Percentiles rank a stretch among this genome's conserved stretches.
Evolutionary conservation across 2,797 vertebrate genomes (phyloP).

Genomic region (Menidia menidia): DNA sequence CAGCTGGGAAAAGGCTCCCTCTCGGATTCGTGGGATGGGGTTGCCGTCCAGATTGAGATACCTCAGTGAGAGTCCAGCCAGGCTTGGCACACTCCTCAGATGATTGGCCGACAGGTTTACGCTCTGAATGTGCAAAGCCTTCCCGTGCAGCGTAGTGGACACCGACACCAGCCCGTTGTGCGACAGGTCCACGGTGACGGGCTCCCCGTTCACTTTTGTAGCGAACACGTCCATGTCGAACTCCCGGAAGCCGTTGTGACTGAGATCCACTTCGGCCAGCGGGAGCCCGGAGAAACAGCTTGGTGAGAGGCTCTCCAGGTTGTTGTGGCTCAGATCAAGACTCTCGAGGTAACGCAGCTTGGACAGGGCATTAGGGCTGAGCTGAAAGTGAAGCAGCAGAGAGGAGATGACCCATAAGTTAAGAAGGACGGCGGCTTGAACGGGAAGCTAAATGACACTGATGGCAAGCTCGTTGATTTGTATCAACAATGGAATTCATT

Average conservation of each 20-base stretch:
- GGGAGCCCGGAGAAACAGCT: conserved; percentile 90
- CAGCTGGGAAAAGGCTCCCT: conserved; percentile 84
- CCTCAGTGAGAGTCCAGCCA: conserved; percentile 87
- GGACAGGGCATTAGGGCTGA: conserved; percentile 88
- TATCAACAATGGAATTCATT: too few species aligned
- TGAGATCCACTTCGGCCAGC: conserved; percentile 91
- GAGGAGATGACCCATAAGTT: conserved; percentile 9
- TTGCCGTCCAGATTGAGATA: conserved; percentile 93
- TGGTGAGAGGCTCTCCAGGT: conserved; percentile 82
- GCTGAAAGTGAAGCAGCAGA: conserved; percentile 48
- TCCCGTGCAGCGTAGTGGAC: conserved; percentile 52
- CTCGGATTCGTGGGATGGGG: conserved; percentile 80
- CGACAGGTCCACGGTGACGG: conserved; percentile 90
- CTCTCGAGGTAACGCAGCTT: conserved; percentile 95
- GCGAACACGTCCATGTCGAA: conserved; percentile 85
- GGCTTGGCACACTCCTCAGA: conserved; percentile 81
- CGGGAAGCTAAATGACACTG: too few species aligned
- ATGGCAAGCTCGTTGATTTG: too few species aligned
- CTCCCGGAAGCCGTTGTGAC: conserved; percentile 88
- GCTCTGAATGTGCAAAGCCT: conserved; percentile 86
- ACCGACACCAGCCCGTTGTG: conserved; percentile 86
- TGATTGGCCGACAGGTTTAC: conserved; percentile 90
- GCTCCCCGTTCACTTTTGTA: conserved; percentile 85
- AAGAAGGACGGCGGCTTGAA: neutral
- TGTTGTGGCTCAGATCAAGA: conserved; percentile 93